Evolutionary conservation across 2,888 invertebrate genomes (phyloP), one percentile per base, ranked within the genome.

Genomic region (Caenorhabditis plicata): DNA sequence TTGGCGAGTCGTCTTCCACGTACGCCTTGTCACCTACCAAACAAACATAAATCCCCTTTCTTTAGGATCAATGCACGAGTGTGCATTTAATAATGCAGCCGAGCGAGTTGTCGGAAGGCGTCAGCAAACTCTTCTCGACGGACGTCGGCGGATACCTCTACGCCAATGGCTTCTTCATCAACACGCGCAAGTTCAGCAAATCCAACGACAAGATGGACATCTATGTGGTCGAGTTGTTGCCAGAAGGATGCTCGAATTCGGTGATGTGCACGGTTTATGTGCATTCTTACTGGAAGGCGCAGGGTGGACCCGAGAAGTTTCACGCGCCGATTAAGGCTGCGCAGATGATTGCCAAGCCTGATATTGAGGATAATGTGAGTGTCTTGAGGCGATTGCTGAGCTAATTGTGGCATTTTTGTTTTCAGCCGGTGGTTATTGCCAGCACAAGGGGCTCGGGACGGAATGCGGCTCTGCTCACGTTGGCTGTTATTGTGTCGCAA

Each of bases 1-100:
- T 26, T 60, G 60, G 60, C 23, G 60, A 17, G 47, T 54, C 19
- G 38, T 60, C 2, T 60, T 60, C 36, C 27, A 7, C 8, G 29
- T 27, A 27, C 8, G 13, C 13, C 7, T 27, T 9, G 13, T 27
- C 29, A 13, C 7, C 13, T 27, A 27, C 29, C 13, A 27, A 27
- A 27, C 13, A 9, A 27, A 13, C 29, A 27, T n/a, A n/a, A n/a
- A n/a, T 27, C 13, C 13, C 13, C 29, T 9, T 9, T 27, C 29
- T 27, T 27, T 27, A 27, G 7, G 42, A 42, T 31, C 31, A 42
- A 20, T 42, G 42, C 31, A 13, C 15, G 2, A 5, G 2, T 20
- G 42, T 42, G 2, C 42, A 42, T 31, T 2, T 42, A 1, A 42
- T 42, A 13, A 20, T 22, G 9, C 42, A 42, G 7, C 19, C 19